Evolutionary conservation across 2,113 vertebrate species (phyloP).

Genomic region (Nothobranchius furzeri): DNA sequence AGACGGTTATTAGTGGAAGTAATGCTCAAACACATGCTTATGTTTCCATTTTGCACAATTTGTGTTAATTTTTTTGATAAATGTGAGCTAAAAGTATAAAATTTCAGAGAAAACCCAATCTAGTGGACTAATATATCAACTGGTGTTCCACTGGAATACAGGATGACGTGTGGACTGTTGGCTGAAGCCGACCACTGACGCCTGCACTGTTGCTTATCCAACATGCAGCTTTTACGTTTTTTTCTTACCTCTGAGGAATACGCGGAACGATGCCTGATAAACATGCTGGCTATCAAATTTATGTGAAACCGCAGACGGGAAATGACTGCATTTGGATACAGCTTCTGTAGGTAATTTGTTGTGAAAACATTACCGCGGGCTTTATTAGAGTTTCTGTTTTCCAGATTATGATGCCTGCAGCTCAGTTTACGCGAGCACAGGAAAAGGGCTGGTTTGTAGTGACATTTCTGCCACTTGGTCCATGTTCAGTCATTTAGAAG

Average conservation of each 20-base stretch:
- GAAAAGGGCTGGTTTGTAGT: constrained; percentile 62
- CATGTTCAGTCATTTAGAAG: constrained; percentile 77
- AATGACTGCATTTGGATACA: constrained; percentile 62
- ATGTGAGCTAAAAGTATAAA: neutral
- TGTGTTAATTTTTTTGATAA: neutral
- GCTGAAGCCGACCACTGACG: constrained; percentile 5
- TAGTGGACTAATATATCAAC: constrained; percentile 6
- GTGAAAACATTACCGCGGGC: constrained; percentile 47
- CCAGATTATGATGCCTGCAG: constrained; percentile 53
- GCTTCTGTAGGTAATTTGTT: constrained; percentile 53
- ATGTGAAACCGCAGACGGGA: constrained; percentile 63
- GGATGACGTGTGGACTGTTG: constrained; percentile 27
- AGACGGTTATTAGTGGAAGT: neutral
- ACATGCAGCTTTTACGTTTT: constrained; percentile 39
- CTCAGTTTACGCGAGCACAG: constrained; percentile 50
- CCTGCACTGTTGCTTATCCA: constrained; percentile 18
- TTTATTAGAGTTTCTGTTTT: constrained; percentile 62
- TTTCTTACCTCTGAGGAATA: constrained; percentile 8
- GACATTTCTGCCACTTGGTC: constrained; percentile 70
- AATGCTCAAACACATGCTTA: neutral
- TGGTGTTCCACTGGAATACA: constrained; percentile 9
- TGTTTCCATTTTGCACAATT: neutral
- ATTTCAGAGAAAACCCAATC: neutral
- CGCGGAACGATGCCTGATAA: constrained; percentile 30
- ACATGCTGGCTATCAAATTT: constrained; percentile 58